phyloP scores from a whole-genome alignment of 2,888 invertebrate species.

The Phlogophora meticulosa region DNA sequence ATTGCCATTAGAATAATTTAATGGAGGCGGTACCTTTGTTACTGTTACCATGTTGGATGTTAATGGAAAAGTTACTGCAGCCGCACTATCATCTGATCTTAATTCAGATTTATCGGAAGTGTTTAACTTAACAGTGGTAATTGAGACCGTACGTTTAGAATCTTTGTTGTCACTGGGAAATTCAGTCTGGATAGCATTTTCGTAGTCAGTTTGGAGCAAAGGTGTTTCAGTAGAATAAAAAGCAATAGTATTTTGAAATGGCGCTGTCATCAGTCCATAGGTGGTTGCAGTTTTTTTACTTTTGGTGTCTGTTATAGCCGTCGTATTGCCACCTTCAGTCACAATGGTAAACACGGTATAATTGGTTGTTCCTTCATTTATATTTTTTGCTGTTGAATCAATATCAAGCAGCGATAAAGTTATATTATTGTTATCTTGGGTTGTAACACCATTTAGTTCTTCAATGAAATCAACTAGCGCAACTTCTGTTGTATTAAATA shows the following conservation, averaged over 20 bases:
- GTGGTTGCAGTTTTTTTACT: background rate
- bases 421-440: slow-evolving; percentile 9
- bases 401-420: background rate
- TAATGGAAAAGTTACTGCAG: background rate
- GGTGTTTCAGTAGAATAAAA: slow-evolving; percentile 1
- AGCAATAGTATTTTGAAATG: slow-evolving; percentile 1
- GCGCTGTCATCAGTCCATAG: background rate
- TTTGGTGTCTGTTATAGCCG: background rate
- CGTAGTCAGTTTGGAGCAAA: background rate
- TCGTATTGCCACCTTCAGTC: background rate
- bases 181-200: background rate
- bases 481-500: background rate
- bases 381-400: background rate
- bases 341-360: background rate
- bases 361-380: background rate
- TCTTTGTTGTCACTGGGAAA: background rate
- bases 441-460: slow-evolving; percentile 5
- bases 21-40: background rate
- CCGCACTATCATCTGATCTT: background rate
- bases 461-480: background rate
- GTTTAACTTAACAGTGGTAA: background rate
- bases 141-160: background rate
- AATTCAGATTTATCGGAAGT: background rate
- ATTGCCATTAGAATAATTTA: background rate
- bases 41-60: background rate